Evolutionary conservation across 2,797 vertebrate genomes (phyloP).

Genomic region (Myotis planiceps): DNA sequence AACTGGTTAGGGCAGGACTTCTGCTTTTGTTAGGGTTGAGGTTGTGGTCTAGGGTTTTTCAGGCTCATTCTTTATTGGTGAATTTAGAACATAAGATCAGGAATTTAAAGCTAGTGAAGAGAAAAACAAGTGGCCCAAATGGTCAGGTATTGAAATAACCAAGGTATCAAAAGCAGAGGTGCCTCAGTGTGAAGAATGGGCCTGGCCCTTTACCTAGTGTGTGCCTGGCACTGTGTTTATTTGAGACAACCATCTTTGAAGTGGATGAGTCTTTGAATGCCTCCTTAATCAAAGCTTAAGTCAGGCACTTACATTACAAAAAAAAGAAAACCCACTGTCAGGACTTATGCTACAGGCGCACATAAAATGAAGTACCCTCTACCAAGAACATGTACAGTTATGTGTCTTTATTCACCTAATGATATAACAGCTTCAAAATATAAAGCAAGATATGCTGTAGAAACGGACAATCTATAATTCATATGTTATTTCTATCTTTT

Average conservation of each 20-base stretch:
- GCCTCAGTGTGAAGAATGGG: neutral
- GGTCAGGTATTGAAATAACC: neutral
- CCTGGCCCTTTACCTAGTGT: neutral
- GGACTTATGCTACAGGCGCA: neutral
- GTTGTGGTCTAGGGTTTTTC: neutral
- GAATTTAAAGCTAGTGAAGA: neutral
- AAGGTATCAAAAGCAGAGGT: neutral
- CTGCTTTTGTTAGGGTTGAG: neutral
- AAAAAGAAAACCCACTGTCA: neutral
- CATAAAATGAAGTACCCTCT: neutral
- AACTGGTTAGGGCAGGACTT: no score
- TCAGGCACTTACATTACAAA: neutral
- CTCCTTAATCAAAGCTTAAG: neutral
- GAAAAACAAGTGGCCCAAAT: neutral
- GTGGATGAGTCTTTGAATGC: neutral
- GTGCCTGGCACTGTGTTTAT: neutral
- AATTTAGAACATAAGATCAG: neutral
- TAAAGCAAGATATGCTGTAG: neutral
- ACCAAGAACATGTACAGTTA: neutral
- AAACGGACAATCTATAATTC: neutral
- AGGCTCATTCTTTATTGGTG: neutral
- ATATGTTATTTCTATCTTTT: neutral
- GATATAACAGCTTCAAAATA: neutral
- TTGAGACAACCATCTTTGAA: neutral
- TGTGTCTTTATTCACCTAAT: neutral